These are phyloP conservation scores for Ceriagrion tenellum DNA, from an alignment of 2,888 invertebrate species.

Conservation along the genomic window DNA sequence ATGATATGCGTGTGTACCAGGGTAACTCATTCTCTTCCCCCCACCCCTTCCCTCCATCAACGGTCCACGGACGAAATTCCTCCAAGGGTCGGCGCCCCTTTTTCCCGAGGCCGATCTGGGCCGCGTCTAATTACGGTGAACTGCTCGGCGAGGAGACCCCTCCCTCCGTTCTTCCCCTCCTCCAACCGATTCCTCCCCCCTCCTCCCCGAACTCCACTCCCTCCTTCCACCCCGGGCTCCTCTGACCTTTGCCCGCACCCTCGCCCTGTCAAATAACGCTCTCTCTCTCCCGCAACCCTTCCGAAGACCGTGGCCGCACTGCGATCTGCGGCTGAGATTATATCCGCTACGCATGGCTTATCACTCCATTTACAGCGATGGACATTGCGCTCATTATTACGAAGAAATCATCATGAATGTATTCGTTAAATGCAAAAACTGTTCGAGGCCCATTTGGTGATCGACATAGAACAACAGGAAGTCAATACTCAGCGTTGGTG, in stretches of 20 bases:
- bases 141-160: neutral
- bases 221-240: no score
- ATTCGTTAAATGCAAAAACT: no score
- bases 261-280: neutral
- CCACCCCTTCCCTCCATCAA: neutral
- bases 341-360: no score
- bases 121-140: constrained; percentile 19
- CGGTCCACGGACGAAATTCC: constrained; percentile 19
- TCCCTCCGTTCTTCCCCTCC: neutral
- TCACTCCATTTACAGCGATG: no score
- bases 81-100: neutral
- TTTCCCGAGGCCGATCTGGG: neutral
- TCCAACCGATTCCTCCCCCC: neutral
- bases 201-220: no score
- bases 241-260: neutral
- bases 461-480: no score
- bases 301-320: neutral
- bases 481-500: no score
- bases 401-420: no score
- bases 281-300: neutral
- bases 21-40: neutral
- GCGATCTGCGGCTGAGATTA: no score
- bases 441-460: no score
- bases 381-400: no score
- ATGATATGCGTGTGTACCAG: neutral